Evolutionary conservation across 2,888 invertebrate genomes (phyloP).

Genomic region (Bombylius discolor): DNA sequence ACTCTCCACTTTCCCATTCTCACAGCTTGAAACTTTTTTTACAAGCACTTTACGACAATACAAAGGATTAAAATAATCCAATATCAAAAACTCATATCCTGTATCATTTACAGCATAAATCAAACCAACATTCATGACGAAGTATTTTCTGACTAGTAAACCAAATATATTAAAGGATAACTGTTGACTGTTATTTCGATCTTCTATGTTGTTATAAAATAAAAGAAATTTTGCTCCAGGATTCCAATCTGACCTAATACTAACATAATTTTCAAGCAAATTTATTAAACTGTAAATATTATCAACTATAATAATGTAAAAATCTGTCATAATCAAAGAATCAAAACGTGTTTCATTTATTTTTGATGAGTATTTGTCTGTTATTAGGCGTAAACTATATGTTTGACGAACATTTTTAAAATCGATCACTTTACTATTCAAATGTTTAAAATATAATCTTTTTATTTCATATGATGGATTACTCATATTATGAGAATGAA

Average conservation of each 20-base stretch:
- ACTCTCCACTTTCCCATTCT: neutral
- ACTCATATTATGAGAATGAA: neutral
- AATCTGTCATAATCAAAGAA: neutral
- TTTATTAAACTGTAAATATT: neutral
- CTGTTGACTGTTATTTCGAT: neutral
- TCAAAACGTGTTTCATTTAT: neutral
- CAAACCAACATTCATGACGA: neutral
- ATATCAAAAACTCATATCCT: neutral
- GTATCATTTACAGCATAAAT: neutral
- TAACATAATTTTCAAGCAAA: neutral
- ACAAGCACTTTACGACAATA: neutral
- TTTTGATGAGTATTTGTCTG: neutral
- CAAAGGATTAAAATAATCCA: neutral
- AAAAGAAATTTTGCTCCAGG: neutral
- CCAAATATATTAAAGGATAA: neutral
- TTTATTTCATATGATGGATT: neutral
- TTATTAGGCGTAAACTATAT: neutral
- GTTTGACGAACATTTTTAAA: neutral
- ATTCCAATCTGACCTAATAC: neutral
- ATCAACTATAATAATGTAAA: neutral
- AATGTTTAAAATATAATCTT: neutral
- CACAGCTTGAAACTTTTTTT: neutral
- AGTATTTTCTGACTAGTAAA: neutral
- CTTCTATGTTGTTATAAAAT: neutral
- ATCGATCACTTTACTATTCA: neutral